Evolutionary conservation across 2,113 vertebrate genomes (phyloP).

Genomic region (Indicator maculatus): DNA sequence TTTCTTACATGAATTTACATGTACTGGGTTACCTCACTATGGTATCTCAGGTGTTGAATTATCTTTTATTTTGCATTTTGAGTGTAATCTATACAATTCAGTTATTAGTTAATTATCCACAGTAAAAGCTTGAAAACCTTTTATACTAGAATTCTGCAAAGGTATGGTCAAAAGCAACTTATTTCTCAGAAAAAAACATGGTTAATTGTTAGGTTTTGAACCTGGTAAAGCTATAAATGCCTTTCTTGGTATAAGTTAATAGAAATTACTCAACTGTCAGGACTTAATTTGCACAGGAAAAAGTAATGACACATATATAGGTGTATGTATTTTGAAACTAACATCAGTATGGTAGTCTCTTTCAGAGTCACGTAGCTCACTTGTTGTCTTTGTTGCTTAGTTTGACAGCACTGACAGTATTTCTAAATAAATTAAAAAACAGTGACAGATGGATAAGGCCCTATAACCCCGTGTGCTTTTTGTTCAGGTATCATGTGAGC

Average conservation of each 20-base stretch:
- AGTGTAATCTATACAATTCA: background rate
- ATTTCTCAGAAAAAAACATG: background rate
- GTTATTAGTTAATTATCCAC: background rate
- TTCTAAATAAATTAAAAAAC: background rate
- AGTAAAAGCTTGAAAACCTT: background rate
- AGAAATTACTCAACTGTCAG: background rate
- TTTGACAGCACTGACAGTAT: background rate
- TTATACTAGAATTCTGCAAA: background rate
- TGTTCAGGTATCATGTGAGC: background rate
- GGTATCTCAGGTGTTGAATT: background rate
- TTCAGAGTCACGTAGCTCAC: background rate
- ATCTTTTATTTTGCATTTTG: constrained; percentile 21
- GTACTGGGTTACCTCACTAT: background rate
- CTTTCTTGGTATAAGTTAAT: background rate
- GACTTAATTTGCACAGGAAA: background rate
- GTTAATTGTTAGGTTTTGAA: background rate
- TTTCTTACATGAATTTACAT: background rate
- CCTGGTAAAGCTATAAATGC: background rate
- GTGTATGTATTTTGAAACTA: background rate
- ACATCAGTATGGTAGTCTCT: background rate
- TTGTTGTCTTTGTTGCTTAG: background rate
- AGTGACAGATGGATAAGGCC: background rate
- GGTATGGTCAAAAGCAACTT: background rate
- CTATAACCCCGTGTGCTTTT: background rate
- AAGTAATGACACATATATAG: background rate